Evolutionary conservation across 2,797 vertebrate species (phyloP), one percentile per base, ranked within the genome.

Genomic region (Euphonia xanthogaster): DNA sequence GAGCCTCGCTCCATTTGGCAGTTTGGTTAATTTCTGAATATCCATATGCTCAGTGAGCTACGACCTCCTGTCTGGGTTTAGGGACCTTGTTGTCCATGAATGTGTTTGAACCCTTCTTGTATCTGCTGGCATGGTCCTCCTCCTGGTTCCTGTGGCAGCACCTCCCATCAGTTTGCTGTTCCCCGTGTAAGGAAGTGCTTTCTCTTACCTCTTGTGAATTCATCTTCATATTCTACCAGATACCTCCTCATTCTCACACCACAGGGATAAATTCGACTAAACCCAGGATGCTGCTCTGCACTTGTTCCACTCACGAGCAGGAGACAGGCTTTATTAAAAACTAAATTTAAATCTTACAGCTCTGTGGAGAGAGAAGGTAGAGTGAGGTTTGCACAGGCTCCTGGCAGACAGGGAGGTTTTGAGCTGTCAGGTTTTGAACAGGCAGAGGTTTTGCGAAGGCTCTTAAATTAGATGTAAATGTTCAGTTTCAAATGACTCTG

Each of bases 81-180:
- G 22, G 66, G 78, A 19, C 81, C 20, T 27, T n/a, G 13, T 3
- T 47, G 53, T 39, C 20, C 50, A 12, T 4, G 6, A 48, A 44
- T 12, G 37, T n/a, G 21, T 65, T 68, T 30, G 47, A 86, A 17
- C 1, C 0, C 12, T 42, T 17, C 53, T 60, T 67, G 25, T 7
- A 27, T 21, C 35, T 4, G 7, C 68, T 55, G 85, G 6, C 24
- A 1, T 4, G 9, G 42, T 35, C 16, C n/a, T 67, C 30, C 51
- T 48, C 27, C 20, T 5, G 5, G 17, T 12, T 85, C 7, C 75
- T 47, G 85, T 15, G 77, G 86, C 91, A 81, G 51, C 73, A 54
- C 48, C 47, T 88, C 93, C 68, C 83, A 40, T 40, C 80, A 66
- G 45, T 55, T 94, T 88, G 82, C 66, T 70, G 82, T 87, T 97